A percentile compares a stretch with the other conserved stretches of the same genome.
Evolutionary conservation across 2,113 vertebrate genomes (phyloP).

Genomic region (Procavia capensis): DNA sequence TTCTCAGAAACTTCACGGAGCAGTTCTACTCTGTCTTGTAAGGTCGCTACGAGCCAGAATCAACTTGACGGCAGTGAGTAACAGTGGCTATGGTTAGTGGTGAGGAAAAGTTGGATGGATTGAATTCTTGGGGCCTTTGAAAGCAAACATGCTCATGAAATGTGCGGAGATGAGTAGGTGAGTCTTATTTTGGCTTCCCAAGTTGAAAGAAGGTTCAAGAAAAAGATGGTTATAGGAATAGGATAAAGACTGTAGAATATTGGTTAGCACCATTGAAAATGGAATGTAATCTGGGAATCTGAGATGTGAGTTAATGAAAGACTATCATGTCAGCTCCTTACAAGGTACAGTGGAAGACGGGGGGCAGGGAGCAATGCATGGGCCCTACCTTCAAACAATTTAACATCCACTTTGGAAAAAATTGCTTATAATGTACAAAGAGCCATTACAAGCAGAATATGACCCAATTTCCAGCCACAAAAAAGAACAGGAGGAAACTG

Average conservation of each 20-base stretch:
- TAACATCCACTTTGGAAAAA: conserved; percentile 21
- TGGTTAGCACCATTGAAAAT: neutral
- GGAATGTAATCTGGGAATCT: neutral
- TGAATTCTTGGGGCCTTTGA: neutral
- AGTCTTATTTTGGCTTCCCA: neutral
- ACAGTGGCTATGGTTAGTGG: too few relatives aligned
- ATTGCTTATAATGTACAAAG: neutral
- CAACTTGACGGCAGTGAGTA: too few relatives aligned
- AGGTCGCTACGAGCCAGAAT: too few relatives aligned
- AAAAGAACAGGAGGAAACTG: neutral
- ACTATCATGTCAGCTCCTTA: neutral
- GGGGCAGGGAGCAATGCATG: neutral
- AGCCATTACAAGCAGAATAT: neutral
- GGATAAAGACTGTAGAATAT: neutral
- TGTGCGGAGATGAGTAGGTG: neutral
- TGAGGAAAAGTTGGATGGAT: neutral
- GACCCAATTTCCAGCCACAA: neutral
- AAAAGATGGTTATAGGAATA: neutral
- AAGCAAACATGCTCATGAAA: neutral
- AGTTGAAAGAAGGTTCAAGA: neutral
- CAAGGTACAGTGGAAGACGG: neutral
- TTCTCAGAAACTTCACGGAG: too few relatives aligned
- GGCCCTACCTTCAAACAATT: neutral
- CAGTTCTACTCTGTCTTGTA: too few relatives aligned
- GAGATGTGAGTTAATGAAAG: neutral